Percentiles rank a stretch among this genome's conserved stretches.
Conservation (phyloP, 2,797 vertebrate species). For the Chloroceryle amazona region DNA sequence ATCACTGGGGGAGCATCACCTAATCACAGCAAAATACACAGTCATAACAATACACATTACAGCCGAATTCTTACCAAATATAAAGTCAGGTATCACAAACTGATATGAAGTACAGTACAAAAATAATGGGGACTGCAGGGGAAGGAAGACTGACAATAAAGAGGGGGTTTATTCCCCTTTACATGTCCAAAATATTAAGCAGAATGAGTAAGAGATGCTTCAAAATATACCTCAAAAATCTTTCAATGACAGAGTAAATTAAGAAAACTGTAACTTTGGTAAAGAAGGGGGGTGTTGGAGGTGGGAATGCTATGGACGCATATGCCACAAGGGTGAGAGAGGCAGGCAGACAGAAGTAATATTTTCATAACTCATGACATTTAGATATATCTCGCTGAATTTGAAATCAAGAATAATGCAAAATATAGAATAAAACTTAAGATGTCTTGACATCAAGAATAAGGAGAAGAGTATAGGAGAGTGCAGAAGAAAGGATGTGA, state of each 20-base stretch:
- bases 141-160: background rate
- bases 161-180: background rate
- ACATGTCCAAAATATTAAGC: background rate
- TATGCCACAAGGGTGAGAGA: background rate
- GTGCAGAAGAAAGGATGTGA: background rate
- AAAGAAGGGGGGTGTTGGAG: background rate
- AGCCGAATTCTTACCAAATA: background rate
- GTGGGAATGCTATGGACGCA: no score
- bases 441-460: background rate
- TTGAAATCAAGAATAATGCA: background rate
- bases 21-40: background rate
- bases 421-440: background rate
- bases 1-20: background rate
- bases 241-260: background rate
- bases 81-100: background rate
- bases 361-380: background rate
- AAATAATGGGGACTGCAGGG: constrained; percentile 14
- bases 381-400: background rate
- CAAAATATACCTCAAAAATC: background rate
- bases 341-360: background rate
- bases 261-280: background rate
- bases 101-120: background rate
- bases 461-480: background rate
- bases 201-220: background rate
- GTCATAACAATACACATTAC: background rate